Conservation (phyloP, 2,888 invertebrate species). For the Drosophila merina region DNA sequence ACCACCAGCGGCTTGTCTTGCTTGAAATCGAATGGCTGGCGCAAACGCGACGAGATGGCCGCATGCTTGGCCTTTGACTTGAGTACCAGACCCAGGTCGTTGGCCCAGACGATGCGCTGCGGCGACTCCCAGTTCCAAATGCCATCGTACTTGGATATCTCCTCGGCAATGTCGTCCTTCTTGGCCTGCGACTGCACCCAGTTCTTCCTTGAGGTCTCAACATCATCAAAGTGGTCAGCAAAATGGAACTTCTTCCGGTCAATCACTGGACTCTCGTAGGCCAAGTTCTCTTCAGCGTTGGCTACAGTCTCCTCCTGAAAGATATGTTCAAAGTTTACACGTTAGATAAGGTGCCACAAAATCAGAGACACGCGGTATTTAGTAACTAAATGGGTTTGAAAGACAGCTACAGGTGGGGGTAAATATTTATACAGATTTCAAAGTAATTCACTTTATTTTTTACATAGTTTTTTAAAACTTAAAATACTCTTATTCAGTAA, state of each 20-base stretch:
- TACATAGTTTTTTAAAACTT: too few species aligned
- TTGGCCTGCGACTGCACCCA: constrained; percentile 96
- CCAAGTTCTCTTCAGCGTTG: constrained; percentile 67
- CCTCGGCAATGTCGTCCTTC: constrained; percentile 94
- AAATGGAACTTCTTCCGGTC: constrained; percentile 88
- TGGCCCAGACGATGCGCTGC: constrained; percentile 89
- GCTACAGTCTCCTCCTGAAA: constrained; percentile 62
- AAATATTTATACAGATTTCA: neutral
- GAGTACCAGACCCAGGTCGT: constrained; percentile 94
- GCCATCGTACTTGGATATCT: constrained; percentile 97
- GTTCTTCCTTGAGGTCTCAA: constrained; percentile 88
- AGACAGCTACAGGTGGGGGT: neutral
- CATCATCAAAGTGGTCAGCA: constrained; percentile 94
- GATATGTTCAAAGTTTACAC: constrained; percentile 22
- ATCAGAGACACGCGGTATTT: constrained; percentile 52
- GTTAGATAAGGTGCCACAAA: constrained; percentile 42
- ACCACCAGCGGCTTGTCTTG: constrained; percentile 92
- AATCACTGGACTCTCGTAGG: constrained; percentile 89
- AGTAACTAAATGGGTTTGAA: too few species aligned
- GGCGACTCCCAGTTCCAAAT: constrained; percentile 89
- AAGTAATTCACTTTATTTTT: too few species aligned
- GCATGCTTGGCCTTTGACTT: constrained; percentile 98
- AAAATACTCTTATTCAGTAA: neutral
- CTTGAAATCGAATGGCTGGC: constrained; percentile 91
- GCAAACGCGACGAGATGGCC: constrained; percentile 92